A percentile compares a stretch with the other conserved stretches of the same genome.
These are phyloP conservation scores for Thinocorus orbignyianus DNA, from an alignment of 2,113 vertebrate species.

Conservation along the genomic window DNA sequence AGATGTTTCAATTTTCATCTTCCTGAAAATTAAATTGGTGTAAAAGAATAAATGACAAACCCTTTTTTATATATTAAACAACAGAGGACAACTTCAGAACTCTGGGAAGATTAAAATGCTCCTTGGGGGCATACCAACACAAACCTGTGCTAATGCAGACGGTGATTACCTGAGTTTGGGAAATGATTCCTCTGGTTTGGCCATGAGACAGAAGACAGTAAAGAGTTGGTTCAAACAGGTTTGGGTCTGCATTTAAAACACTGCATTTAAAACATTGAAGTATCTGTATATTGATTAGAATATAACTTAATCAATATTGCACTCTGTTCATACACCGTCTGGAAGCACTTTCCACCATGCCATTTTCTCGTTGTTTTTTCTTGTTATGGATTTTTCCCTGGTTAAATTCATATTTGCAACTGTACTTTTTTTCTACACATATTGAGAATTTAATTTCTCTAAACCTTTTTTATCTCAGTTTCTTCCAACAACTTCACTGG, in stretches of 20 bases:
- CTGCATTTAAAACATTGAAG: slow-evolving; percentile 46
- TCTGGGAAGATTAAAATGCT: neutral
- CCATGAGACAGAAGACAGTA: neutral
- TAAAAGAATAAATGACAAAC: neutral
- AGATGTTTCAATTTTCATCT: neutral
- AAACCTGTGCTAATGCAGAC: neutral
- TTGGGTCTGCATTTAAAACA: slow-evolving; percentile 1
- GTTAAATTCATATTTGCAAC: slow-evolving; percentile 1
- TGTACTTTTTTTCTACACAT: neutral
- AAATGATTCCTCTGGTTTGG: neutral
- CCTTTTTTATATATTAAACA: neutral
- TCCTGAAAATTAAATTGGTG: neutral
- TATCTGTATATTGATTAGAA: slow-evolving; percentile 62
- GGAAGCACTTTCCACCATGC: slow-evolving; percentile 11
- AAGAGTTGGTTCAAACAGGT: neutral
- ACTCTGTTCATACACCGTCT: slow-evolving; percentile 51
- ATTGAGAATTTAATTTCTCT: neutral
- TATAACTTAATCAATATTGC: slow-evolving; percentile 68
- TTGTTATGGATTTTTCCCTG: slow-evolving; percentile 33
- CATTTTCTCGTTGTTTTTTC: slow-evolving; percentile 20
- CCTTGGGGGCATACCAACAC: neutral
- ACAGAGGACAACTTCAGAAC: neutral
- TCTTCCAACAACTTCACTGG: neutral
- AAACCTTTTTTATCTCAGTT: neutral
- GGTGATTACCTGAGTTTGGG: neutral